A percentile compares a stretch with the other conserved stretches of the same genome.
Conservation (phyloP, 2,888 invertebrate species). For the Eremobia ochroleuca region DNA sequence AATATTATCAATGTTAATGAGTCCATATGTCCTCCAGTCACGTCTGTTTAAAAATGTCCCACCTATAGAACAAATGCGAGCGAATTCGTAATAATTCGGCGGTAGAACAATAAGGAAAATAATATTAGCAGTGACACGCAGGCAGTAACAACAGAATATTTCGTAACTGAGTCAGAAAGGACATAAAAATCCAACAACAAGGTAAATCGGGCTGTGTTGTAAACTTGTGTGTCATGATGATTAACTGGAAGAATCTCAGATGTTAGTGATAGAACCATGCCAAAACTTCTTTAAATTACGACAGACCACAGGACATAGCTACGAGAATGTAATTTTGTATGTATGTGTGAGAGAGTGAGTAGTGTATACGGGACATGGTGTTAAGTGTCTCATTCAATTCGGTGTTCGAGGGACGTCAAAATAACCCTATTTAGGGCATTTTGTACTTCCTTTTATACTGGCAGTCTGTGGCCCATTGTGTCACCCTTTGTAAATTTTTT, state of each 20-base stretch:
- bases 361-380: too few species aligned
- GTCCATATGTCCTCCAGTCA: constrained; percentile 60
- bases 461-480: too few species aligned
- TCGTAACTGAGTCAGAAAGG: constrained; percentile 44
- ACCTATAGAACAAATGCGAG: constrained; percentile 48
- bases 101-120: constrained; percentile 60
- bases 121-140: constrained; percentile 46
- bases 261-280: not conserved
- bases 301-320: not conserved
- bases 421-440: too few species aligned
- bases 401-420: too few species aligned
- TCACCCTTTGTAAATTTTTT: too few species aligned
- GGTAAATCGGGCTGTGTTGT: constrained; percentile 42
- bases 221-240: constrained; percentile 25
- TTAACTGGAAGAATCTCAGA: constrained; percentile 7
- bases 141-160: constrained; percentile 38
- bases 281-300: not conserved
- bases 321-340: not conserved
- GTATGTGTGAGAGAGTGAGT: not conserved
- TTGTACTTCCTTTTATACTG: too few species aligned
- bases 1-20: constrained; percentile 48
- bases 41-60: constrained; percentile 41
- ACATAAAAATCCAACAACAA: constrained; percentile 37
- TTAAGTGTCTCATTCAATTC: too few species aligned
- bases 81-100: constrained; percentile 54